Conservation (phyloP, 92 coral and sea anemone species). For the Anthopleura xanthogrammica region DNA sequence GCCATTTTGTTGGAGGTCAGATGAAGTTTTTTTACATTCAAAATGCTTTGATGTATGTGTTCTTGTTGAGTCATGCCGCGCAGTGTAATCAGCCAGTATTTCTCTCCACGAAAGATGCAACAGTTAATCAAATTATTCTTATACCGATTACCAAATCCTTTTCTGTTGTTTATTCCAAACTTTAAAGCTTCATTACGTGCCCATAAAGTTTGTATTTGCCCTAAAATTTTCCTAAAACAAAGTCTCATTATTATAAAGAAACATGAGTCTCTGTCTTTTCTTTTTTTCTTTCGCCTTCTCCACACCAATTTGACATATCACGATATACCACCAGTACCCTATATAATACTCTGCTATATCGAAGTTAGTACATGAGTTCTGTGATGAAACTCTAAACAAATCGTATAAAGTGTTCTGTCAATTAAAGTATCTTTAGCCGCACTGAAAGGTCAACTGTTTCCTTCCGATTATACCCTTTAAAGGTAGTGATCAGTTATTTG, state of each 20-base stretch:
- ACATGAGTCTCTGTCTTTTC: not conserved
- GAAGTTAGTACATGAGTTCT: not conserved
- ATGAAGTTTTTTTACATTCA: not conserved
- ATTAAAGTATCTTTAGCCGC: not conserved
- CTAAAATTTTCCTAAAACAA: not conserved
- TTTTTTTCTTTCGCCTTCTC: not conserved
- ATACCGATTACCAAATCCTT: not conserved
- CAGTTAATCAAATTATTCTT: not conserved
- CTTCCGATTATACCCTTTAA: constrained; percentile 24
- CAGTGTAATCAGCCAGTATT: not conserved
- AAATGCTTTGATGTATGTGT: not conserved
- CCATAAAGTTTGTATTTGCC: not conserved
- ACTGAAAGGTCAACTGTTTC: constrained; percentile 22
- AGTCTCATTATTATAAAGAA: not conserved
- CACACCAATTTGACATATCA: not conserved
- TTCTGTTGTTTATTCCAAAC: not conserved
- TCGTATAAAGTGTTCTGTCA: constrained; percentile 4
- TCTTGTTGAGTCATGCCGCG: not conserved
- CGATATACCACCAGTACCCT: not conserved
- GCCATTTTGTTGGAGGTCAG: not conserved
- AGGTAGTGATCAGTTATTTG: constrained; percentile 2
- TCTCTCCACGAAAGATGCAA: not conserved
- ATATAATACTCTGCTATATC: not conserved
- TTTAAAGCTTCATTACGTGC: not conserved
- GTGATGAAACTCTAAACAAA: constrained; percentile 1